Conservation (phyloP, 2,888 invertebrate genomes). For the Abscondita cerata region DNA sequence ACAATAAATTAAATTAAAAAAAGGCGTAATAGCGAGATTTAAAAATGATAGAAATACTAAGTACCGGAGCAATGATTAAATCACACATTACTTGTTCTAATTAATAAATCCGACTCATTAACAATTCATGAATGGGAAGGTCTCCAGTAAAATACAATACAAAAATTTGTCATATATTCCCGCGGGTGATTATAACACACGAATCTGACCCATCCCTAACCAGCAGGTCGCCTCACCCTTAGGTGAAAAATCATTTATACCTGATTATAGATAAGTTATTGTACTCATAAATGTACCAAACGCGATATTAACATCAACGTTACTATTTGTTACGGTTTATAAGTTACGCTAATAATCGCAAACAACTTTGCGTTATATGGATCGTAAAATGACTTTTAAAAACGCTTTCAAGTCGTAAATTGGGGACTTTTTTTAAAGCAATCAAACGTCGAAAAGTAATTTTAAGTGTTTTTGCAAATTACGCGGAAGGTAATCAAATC, state of each 20-base stretch:
- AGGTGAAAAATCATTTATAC: constrained; percentile 50
- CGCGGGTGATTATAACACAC: constrained; percentile 45
- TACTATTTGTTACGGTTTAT: background rate
- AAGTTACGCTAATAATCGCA: constrained; percentile 5
- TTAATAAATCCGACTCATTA: constrained; percentile 40
- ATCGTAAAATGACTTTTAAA: no score
- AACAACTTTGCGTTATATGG: no score
- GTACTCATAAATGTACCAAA: constrained; percentile 14
- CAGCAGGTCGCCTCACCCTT: constrained; percentile 50
- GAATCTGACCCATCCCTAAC: constrained; percentile 48
- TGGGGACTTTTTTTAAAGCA: no score
- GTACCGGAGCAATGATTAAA: constrained; percentile 33
- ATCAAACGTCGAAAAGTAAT: no score
- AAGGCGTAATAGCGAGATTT: constrained; percentile 8
- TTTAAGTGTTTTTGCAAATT: no score
- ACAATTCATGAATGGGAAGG: constrained; percentile 39
- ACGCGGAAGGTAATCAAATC: no score
- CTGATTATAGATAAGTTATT: constrained; percentile 49
- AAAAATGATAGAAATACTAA: constrained; percentile 23
- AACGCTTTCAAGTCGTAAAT: no score
- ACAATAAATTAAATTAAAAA: constrained; percentile 29
- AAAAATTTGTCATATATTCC: constrained; percentile 44
- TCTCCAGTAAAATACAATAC: constrained; percentile 37
- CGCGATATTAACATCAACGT: constrained; percentile 16
- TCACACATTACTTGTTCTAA: constrained; percentile 40